Conservation (phyloP, 2,113 vertebrate species). For the Amazona vittata region DNA sequence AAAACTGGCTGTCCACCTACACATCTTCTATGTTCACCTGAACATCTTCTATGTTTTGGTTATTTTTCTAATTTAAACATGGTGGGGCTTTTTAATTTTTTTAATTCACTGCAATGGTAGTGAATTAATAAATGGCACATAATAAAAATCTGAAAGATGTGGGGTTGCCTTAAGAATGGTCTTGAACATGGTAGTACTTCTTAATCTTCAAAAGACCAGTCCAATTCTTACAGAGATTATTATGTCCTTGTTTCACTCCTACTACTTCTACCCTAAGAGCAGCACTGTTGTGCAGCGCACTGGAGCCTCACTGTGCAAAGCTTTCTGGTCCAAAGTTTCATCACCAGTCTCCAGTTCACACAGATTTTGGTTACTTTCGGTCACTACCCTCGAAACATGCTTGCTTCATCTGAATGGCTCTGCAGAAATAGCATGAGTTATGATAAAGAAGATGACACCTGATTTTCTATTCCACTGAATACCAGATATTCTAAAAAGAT, state of each 20-base stretch:
- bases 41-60: not conserved
- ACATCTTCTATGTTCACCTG: not conserved
- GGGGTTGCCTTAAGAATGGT: not conserved
- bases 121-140: not conserved
- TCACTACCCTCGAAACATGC: not conserved
- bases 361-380: not conserved
- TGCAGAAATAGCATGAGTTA: not conserved
- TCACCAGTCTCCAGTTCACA: not conserved
- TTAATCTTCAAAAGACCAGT: not conserved
- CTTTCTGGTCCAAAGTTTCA: not conserved
- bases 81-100: not conserved
- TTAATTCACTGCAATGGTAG: accelerated
- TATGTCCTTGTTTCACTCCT: not conserved
- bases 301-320: not conserved
- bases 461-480: not conserved
- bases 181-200: not conserved
- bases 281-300: not conserved
- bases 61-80: not conserved
- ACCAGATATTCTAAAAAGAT: not conserved
- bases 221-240: not conserved
- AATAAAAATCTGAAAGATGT: not conserved
- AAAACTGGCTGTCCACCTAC: not conserved
- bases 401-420: not conserved
- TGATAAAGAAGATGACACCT: not conserved
- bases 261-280: not conserved